A percentile compares a stretch with the other conserved stretches of the same genome.
phyloP scores from a whole-genome alignment of 2,797 vertebrate species.

The Numenius phaeopus region DNA sequence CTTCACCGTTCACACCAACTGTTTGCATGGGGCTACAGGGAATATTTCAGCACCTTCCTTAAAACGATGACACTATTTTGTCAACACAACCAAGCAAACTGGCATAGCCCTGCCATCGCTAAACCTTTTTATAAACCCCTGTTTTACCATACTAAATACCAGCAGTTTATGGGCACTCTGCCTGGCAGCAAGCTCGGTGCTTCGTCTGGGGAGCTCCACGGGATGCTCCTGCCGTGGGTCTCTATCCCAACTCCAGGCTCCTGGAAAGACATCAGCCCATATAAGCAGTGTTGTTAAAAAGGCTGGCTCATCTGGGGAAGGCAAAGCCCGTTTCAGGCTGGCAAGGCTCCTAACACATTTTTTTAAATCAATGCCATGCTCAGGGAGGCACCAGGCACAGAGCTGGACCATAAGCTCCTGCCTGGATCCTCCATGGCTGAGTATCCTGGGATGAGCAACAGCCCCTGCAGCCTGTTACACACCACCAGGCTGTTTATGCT shows the following conservation, averaged over 20 bases:
- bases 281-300: neutral
- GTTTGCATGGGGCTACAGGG: neutral
- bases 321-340: neutral
- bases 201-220: neutral
- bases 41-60: neutral
- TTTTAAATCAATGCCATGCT: neutral
- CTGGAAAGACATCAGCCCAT: neutral
- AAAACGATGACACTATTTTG: neutral
- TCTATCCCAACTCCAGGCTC: neutral
- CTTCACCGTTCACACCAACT: fast-evolving
- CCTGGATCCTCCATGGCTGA: fast-evolving
- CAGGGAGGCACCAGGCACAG: neutral
- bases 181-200: neutral
- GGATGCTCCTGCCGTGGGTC: neutral
- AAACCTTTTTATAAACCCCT: neutral
- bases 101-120: neutral
- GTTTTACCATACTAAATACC: neutral
- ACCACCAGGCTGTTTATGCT: neutral
- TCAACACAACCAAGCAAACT: neutral
- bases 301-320: neutral
- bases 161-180: neutral
- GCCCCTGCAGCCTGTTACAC: neutral
- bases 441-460: neutral
- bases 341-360: neutral
- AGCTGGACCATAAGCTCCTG: neutral